Evolutionary conservation across 2,888 invertebrate genomes (phyloP), one percentile per base, ranked within the genome.

Genomic region (Priapulus caudatus): DNA sequence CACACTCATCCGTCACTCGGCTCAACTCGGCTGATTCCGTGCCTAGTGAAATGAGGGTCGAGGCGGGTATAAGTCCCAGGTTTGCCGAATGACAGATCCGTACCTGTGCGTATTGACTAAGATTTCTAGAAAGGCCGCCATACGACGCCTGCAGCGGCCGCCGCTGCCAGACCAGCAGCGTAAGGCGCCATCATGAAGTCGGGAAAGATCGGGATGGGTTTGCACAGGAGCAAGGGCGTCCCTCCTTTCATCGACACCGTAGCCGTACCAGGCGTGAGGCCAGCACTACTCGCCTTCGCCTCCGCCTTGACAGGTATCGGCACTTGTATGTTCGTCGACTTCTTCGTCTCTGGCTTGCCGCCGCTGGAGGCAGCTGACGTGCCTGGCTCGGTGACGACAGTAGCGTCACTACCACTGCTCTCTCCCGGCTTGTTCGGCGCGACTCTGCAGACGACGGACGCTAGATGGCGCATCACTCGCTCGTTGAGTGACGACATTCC

Each of bases 361-460:
- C 10, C 33, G 10, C 10, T 10, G 10, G 33, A 10, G 10, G 33
- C 10, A 10, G 33, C 10, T 33, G 33, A 33, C 10, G 33, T 10
- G 10, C 10, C 10, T 10, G 33, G 33, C 33, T 10, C n/a, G 10
- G 33, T 33, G 10, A n/a, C 33, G 10, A 33, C n/a, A n/a, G n/a
- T n/a, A n/a, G n/a, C n/a, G n/a, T n/a, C n/a, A n/a, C n/a, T n/a
- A n/a, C n/a, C n/a, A n/a, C n/a, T n/a, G 10, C 10, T 10, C 10
- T 10, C 10, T 33, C 10, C 33, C 33, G 10, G 33, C n/a, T 33
- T 10, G 10, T 33, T 10, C 10, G 10, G n/a, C 10, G 33, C 33
- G n/a, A n/a, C n/a, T 33, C 33, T 33, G 33, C n/a, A 33, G n/a
- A 33, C n/a, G 33, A 33, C 33, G n/a, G 33, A 33, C n/a, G 33